Evolutionary conservation across 2,113 vertebrate species (phyloP).

Genomic region (Ictalurus furcatus): DNA sequence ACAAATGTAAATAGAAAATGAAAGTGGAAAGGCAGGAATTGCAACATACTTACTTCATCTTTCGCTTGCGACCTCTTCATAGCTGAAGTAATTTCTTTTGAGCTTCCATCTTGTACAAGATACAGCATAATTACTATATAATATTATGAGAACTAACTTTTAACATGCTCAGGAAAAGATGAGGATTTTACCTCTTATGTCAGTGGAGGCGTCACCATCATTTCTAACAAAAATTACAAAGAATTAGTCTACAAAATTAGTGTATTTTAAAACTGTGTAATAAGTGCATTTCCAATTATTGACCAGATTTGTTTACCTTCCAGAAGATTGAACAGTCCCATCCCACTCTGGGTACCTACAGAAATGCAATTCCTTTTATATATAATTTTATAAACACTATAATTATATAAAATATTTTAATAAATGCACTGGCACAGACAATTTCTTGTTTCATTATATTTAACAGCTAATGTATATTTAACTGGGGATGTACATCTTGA

Average conservation of each 20-base stretch:
- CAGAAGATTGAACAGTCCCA: not conserved
- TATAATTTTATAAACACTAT: not conserved
- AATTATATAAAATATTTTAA: not conserved
- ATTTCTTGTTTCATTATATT: not conserved
- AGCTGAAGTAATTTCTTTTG: constrained; percentile 4
- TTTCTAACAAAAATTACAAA: constrained; percentile 3
- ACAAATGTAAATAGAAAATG: not conserved
- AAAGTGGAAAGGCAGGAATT: not conserved
- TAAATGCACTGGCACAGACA: not conserved
- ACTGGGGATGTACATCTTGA: not conserved
- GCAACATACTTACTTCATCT: constrained; percentile 33
- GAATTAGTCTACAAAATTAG: not conserved
- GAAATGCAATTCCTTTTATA: not conserved
- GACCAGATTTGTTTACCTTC: constrained; percentile 12
- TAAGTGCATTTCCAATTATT: not conserved
- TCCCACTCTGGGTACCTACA: not conserved
- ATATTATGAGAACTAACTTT: not conserved
- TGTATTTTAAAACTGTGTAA: not conserved
- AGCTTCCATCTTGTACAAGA: constrained; percentile 18
- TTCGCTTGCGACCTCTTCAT: not conserved
- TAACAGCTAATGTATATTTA: not conserved
- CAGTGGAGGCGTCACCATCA: not conserved
- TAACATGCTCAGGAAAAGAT: not conserved
- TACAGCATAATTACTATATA: not conserved
- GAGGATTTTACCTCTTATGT: constrained; percentile 27